phyloP scores from a whole-genome alignment of 2,797 vertebrate genomes.

The Myoxocephalus aenaeus region DNA sequence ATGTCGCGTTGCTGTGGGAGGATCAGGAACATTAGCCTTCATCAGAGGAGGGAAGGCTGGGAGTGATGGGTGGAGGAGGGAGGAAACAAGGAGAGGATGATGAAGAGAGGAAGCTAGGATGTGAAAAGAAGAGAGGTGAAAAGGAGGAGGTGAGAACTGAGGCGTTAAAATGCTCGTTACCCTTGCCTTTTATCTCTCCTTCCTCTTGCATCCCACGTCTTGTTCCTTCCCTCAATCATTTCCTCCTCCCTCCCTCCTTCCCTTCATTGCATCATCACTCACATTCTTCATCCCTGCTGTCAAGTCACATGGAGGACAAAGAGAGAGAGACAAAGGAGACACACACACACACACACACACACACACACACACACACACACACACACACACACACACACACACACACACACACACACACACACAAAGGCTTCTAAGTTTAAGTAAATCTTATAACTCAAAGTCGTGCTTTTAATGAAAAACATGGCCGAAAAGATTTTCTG shows the following conservation, averaged over 20 bases:
- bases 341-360: background rate
- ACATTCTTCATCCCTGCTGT: conserved; percentile 12
- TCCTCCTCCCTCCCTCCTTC: background rate
- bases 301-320: background rate
- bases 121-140: conserved; percentile 8
- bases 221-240: background rate
- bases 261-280: conserved; percentile 2
- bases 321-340: background rate
- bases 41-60: conserved; percentile 7
- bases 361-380: no score
- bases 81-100: background rate
- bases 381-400: no score
- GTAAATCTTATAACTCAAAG: background rate
- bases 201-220: conserved; percentile 4
- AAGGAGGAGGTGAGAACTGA: conserved; percentile 20
- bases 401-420: no score
- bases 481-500: background rate
- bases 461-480: conserved; percentile 4
- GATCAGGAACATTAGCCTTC: conserved; percentile 37
- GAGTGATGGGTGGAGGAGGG: conserved; percentile 12
- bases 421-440: background rate
- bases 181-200: conserved; percentile 8
- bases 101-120: background rate
- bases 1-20: conserved; percentile 28
- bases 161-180: conserved; percentile 34